Evolutionary conservation across 2,113 vertebrate genomes (phyloP), one percentile per base, ranked within the genome.

Genomic region (Sylvietta virens): DNA sequence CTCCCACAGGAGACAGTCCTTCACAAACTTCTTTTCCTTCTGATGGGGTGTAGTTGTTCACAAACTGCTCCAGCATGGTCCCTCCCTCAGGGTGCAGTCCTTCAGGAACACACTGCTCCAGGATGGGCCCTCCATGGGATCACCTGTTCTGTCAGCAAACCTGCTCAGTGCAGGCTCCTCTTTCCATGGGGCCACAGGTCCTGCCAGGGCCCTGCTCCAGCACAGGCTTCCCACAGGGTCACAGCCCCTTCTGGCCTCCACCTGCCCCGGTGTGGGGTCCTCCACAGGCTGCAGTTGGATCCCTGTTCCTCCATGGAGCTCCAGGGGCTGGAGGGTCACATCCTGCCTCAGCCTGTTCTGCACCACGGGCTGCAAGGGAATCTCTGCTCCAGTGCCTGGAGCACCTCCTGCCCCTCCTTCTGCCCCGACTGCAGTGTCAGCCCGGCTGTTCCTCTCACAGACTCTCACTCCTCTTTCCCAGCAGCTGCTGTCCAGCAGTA

Each of bases 371-470:
- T 60, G n/a, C 57, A 37, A n/a, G 37, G 11, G 7, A 20, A 28
- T 20, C 37, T 61, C 60, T 40, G 37, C 37, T 61, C 26, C 3
- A 3, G 37, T 2, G 3, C 14, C n/a, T 53, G 61, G 9, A n/a
- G 9, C 20, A 14, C 23, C 23, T 81, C 33, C 44, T 67, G 28
- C 4, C 10, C 8, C 6, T 58, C 37, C 37, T 48, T 13, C 60
- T 30, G 31, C 40, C 15, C 30, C 47, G 47, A 20, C n/a, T 1
- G 0, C 22, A 3, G 21, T 11, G n/a, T 9, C 47, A 26, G 61
- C 78, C 20, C 0, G 0, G n/a, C 70, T 54, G n/a, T 8, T 61
- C 14, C 39, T 83, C 10, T 54, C 71, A 48, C 22, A 2, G 37
- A 7, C 9, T 37, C 54, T 61, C 10, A 27, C 10, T 48, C 17